Evolutionary conservation across 2,113 vertebrate genomes (phyloP), one percentile per base, ranked within the genome.

Genomic region (Amia ocellicauda): DNA sequence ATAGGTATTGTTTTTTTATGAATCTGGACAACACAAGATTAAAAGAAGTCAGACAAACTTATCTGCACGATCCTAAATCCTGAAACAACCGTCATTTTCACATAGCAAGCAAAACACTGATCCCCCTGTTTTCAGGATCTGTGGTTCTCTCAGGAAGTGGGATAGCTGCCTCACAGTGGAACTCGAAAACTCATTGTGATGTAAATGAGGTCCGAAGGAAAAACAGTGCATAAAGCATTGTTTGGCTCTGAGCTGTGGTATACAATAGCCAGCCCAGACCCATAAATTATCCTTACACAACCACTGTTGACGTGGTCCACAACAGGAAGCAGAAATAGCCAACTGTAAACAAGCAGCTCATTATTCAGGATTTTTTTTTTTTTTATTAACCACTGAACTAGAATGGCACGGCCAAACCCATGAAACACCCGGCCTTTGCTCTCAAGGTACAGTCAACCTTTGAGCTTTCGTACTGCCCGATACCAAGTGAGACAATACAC

Each of bases 181-280:
- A 75, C 74, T 73, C 64, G 24, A 54, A 43, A 58, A 62, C 67
- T 66, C 60, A 85, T 85, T 85, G 77, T 77, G 56, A 80, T 85
- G 82, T 59, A 83, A 87, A 85, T 85, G 79, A 86, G 74, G 40
- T 67, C 62, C 62, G 56, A 66, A 70, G 72, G 67, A 60, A 61
- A 67, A 74, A 64, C 53, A 67, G 45, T 29, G 58, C 41, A n/a
- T 1, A 58, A 43, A 17, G 27, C 47, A 53, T 19, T 58, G 31
- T 23, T 52, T 66, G 64, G 52, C 50, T 23, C 4, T 14, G 28
- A 40, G 56, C 16, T 9, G 23, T 24, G 40, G 60, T 66, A 62
- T 70, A 77, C 66, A 59, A 67, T 64, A 70, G 54, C 67, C 52
- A 43, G 40, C 28, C 52, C 28, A 19, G 57, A 49, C 64, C 57